Percentiles rank a stretch among this genome's conserved stretches.
phyloP scores from a whole-genome alignment of 2,888 invertebrate species.

The Adineta ricciae region DNA sequence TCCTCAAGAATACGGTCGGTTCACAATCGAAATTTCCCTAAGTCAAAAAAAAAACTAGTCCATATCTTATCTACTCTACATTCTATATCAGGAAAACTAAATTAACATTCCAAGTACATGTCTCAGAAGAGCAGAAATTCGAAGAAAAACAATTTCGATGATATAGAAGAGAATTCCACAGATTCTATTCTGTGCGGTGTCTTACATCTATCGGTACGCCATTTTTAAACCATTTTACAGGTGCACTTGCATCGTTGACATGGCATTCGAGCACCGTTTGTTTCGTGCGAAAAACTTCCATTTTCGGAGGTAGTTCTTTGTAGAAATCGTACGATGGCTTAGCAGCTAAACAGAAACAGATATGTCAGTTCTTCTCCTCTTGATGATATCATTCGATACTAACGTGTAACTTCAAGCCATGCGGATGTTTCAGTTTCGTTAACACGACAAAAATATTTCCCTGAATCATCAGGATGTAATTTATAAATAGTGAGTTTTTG shows the following conservation, averaged over 20 bases:
- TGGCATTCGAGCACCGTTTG: conserved; percentile 82
- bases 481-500: conserved; percentile 70
- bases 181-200: neutral
- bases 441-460: conserved; percentile 88
- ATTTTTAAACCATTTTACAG: conserved; percentile 78
- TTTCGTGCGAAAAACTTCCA: conserved; percentile 78
- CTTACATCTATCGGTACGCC: conserved; percentile 71
- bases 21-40: no score
- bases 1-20: no score
- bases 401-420: conserved; percentile 82
- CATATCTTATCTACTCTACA: no score
- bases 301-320: conserved; percentile 74
- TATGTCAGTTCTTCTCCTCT: neutral
- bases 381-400: conserved; percentile 29
- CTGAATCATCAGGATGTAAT: conserved; percentile 90
- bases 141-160: no score
- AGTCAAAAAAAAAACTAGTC: no score
- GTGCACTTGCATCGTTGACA: conserved; percentile 81
- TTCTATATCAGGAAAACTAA: no score
- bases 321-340: conserved; percentile 85
- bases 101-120: no score
- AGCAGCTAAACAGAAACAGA: conserved; percentile 60
- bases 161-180: no score
- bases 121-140: no score
- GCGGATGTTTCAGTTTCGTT: conserved; percentile 76